Base-by-base conservation (phyloP, 2,797 vertebrate species). In the Aulostomus chinensis region DNA sequence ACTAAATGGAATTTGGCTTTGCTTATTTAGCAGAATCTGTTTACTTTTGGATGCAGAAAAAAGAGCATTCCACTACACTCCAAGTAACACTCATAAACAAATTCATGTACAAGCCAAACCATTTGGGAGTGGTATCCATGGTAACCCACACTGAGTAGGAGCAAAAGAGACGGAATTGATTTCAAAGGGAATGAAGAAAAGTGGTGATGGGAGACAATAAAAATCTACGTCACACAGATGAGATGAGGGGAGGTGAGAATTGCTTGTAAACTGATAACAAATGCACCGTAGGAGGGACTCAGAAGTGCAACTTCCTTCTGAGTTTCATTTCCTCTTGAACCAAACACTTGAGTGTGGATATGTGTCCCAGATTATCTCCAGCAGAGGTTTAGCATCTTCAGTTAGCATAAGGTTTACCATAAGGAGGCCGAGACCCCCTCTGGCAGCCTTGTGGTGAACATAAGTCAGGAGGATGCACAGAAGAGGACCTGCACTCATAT, bases 91-190 rank as follows among this genome's bases (percentile, higher is more conserved):
- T 73, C 61, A 75, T 78, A 77, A 85, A 85, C 74, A 88, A 78
- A 86, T 78, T 74, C 68, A 83, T 80, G 65, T 64, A 50, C 65
- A 56, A 77, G 76, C 77, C 65, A 78, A 75, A 68, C 62, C 84
- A 86, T 76, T 81, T 69, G 88, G 80, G 81, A 88, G 64, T 18
- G 0, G 87, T 89, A 68, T 65, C 85, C 85, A 86, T 87, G 79
- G 87, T 34, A 83, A 89, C 88, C 5, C 64, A 73, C 79, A 68
- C 48, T 66, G 84, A 87, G 81, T 81, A 82, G 83, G 81, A 84
- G 86, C 81, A 69, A 80, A 78, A 82, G 80, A 78, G 63, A 62
- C 47, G 50, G 81, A 79, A 69, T 58, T 60, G 73, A 85, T 86
- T 83, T 88, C 73, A 85, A 79, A 84, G 72, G 73, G 71, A 85